phyloP scores from a whole-genome alignment of 1,140 invertebrate species.

The Drosophila virilis region DNA sequence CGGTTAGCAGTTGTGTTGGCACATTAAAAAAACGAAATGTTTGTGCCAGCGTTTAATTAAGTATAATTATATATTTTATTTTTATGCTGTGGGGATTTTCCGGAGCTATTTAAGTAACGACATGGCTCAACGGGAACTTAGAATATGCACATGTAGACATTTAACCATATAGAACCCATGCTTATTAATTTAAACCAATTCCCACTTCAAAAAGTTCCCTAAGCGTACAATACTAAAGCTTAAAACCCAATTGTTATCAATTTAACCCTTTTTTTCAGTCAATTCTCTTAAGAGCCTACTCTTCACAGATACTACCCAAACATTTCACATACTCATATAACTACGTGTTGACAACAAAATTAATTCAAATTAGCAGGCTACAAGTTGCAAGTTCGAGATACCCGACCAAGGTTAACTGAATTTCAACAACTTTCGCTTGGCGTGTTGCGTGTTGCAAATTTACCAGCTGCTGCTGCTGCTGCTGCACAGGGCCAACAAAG shows the following conservation, averaged over 20 bases:
- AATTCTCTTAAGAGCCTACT: neutral
- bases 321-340: slow-evolving; percentile 74
- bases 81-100: no score
- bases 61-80: neutral
- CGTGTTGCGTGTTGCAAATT: slow-evolving; percentile 66
- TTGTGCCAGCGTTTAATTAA: neutral
- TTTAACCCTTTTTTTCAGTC: neutral
- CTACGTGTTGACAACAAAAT: slow-evolving; percentile 81
- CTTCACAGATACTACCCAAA: slow-evolving; percentile 14
- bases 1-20: neutral
- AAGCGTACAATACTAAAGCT: no score
- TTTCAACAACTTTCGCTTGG: slow-evolving; percentile 70
- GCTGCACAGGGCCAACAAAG: slow-evolving; percentile 26
- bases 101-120: no score
- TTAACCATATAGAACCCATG: no score
- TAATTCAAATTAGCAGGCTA: slow-evolving; percentile 72
- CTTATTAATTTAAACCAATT: no score
- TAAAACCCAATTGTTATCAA: no score
- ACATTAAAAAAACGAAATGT: neutral
- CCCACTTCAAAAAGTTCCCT: no score
- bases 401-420: slow-evolving; percentile 66
- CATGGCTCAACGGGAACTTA: no score
- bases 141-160: no score
- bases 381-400: slow-evolving; percentile 24
- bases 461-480: slow-evolving; percentile 56